Conservation (phyloP, 2,797 vertebrate genomes). For the Epinephelus coioides region DNA sequence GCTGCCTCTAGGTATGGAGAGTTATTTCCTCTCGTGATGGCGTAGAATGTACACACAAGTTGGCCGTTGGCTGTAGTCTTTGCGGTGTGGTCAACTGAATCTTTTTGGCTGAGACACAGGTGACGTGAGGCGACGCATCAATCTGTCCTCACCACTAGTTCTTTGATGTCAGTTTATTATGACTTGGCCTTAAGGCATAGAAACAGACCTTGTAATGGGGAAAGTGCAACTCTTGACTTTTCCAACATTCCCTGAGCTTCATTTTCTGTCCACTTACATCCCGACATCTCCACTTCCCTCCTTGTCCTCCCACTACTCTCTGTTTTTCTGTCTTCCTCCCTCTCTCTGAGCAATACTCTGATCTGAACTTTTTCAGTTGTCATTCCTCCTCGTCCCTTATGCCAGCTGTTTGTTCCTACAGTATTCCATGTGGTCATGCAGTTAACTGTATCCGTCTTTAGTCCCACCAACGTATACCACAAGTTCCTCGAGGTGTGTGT, state of each 20-base stretch:
- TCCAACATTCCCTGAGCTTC: constrained; percentile 13
- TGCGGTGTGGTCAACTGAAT: too few species aligned
- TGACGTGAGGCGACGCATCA: too few species aligned
- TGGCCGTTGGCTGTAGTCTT: too few species aligned
- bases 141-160: too few species aligned
- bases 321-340: neutral
- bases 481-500: constrained; percentile 24
- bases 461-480: constrained; percentile 24
- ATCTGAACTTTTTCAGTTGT: constrained; percentile 35
- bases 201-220: constrained; percentile 19
- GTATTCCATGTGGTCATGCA: constrained; percentile 33
- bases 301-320: neutral
- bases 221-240: neutral
- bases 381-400: neutral
- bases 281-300: constrained; percentile 24
- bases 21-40: too few species aligned
- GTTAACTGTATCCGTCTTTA: constrained; percentile 35
- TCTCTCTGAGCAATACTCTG: constrained; percentile 30
- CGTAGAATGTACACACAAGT: too few species aligned
- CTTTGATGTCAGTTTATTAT: too few species aligned
- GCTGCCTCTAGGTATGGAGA: too few species aligned
- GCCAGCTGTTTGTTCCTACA: constrained; percentile 31
- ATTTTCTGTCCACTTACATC: constrained; percentile 28
- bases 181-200: neutral
- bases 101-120: too few species aligned